Evolutionary conservation across 2,797 vertebrate species (phyloP), one percentile per base, ranked within the genome.

Genomic region (Ctenopoma kingsleyae): DNA sequence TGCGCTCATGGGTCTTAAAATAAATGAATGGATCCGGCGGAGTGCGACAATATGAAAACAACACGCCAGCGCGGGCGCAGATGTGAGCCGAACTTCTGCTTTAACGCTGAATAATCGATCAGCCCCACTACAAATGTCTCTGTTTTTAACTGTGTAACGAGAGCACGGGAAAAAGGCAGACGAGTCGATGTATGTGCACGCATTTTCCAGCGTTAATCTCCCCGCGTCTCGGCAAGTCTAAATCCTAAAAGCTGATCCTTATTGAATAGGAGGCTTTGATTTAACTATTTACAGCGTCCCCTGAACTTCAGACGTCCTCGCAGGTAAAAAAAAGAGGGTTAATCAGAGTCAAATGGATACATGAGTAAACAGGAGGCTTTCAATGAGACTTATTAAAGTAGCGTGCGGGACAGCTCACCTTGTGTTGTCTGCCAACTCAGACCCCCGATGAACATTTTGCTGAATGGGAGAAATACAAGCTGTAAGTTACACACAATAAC

Each of bases 371-470:
- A 63, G 25, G 47, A 67, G 72, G 52, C 48, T 62, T 81, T 67
- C 81, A 87, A 71, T 75, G 62, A 81, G 69, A 91, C 87, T 87
- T 83, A 63, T 79, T 77, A 80, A 91, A 93, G 92, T 93, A 83
- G 79, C 72, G 88, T 87, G 86, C 79, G 89, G 89, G 90, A 92
- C 82, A 87, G 89, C 96, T 96, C 94, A 97, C 96, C 96, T 97
- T 97, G 96, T 90, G 96, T 97, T 67, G 96, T 97, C 92, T 97
- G 96, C 96, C 96, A 97, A 92, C 96, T 97, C 93, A 96, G 94
- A 92, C 96, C 96, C 89, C 96, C 96, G 95, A 97, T 96, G 95
- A 97, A 97, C 96, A 97, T 97, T 94, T 97, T 97, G 95, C 96
- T 97, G 94, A 88, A 94, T 92, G 93, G 87, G 89, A 93, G 91